These are phyloP conservation scores for Sebastes aleutianus DNA, from an alignment of 2,797 vertebrate genomes.

Conservation along the genomic window DNA sequence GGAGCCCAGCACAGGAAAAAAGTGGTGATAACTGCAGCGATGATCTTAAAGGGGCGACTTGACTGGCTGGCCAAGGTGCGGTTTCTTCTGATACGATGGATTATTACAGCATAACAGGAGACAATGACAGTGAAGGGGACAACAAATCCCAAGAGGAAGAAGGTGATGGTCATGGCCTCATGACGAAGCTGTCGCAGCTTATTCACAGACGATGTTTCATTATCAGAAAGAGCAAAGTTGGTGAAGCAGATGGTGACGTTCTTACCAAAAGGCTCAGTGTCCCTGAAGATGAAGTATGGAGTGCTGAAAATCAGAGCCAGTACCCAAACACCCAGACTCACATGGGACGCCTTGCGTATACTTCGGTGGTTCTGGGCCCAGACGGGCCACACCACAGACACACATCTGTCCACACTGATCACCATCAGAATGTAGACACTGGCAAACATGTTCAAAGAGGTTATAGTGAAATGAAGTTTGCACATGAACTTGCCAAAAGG, in stretches of 20 bases:
- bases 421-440: conserved; percentile 38
- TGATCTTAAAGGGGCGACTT: too few species aligned
- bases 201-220: not conserved
- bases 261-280: conserved; percentile 78
- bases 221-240: conserved; percentile 83
- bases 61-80: too few species aligned
- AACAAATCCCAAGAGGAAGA: too few species aligned
- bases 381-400: conserved; percentile 86
- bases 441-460: too few species aligned
- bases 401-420: conserved; percentile 89
- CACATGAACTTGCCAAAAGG: too few species aligned
- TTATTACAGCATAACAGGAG: not conserved
- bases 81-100: not conserved
- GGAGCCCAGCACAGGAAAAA: conserved; percentile 69
- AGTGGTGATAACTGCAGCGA: too few species aligned
- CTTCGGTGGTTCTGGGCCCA: conserved; percentile 89
- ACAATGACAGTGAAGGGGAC: not conserved
- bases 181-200: too few species aligned
- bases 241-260: conserved; percentile 83
- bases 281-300: conserved; percentile 84
- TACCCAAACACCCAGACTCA: not conserved
- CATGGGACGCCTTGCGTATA: conserved; percentile 2
- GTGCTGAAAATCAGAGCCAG: conserved; percentile 83
- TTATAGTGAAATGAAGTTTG: too few species aligned
- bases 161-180: too few species aligned